phyloP scores from a whole-genome alignment of 2,113 vertebrate species.

The Semnornis frantzii region DNA sequence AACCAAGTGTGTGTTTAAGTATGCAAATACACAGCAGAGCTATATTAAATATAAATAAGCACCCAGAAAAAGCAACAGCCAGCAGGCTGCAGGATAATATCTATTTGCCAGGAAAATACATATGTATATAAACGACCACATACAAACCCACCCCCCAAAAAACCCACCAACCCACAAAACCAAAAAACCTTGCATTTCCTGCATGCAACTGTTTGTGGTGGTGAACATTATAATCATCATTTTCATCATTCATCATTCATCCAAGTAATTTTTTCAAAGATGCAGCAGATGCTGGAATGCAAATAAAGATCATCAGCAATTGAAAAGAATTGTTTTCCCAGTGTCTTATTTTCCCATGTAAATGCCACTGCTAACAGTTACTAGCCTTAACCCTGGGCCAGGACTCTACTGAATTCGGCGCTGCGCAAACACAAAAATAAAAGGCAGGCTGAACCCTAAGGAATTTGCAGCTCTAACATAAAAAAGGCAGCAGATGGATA shows the following conservation, averaged over 20 bases:
- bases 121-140: not conserved
- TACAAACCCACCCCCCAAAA: not conserved
- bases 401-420: not conserved
- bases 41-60: slow-evolving; percentile 41
- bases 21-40: not conserved
- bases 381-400: not conserved
- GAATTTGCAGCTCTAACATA: slow-evolving; percentile 31
- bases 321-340: slow-evolving; percentile 36
- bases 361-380: slow-evolving; percentile 10
- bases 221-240: slow-evolving; percentile 3
- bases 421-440: not conserved
- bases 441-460: slow-evolving; percentile 16
- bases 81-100: slow-evolving; percentile 17
- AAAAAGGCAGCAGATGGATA: slow-evolving; percentile 60
- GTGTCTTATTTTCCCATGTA: slow-evolving; percentile 2
- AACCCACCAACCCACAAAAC: no score
- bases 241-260: slow-evolving; percentile 16
- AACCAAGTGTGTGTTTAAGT: not conserved
- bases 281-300: not conserved
- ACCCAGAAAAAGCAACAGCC: not conserved
- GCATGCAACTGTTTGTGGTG: not conserved
- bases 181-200: not conserved
- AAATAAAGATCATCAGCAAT: slow-evolving; percentile 5
- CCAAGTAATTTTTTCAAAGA: slow-evolving; percentile 30
- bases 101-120: slow-evolving; percentile 21